Percentiles rank a stretch among this genome's conserved stretches.
Evolutionary conservation across 2,113 vertebrate species (phyloP).

Genomic region (Trichechus manatus): DNA sequence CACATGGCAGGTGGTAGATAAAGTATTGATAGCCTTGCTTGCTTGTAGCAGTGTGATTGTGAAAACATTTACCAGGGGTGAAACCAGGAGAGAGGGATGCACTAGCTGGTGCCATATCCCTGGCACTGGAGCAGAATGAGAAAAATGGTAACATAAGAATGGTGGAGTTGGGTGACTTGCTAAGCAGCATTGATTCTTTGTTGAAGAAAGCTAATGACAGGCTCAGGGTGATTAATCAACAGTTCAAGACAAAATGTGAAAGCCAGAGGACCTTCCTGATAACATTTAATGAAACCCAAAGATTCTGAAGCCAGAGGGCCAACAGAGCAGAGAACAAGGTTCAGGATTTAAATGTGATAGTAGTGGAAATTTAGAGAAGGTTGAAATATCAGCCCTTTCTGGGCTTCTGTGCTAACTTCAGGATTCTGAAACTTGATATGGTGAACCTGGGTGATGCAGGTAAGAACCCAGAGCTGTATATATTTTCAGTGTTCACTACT

Average conservation of each 20-base stretch:
- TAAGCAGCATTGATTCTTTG: background rate
- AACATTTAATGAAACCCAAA: background rate
- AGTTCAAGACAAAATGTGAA: background rate
- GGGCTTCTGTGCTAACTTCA: background rate
- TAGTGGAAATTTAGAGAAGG: background rate
- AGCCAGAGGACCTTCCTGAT: background rate
- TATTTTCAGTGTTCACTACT: background rate
- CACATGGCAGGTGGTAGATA: fast-evolving
- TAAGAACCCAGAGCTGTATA: background rate
- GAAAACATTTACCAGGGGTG: no score
- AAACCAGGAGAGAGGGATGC: background rate
- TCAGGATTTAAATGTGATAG: background rate
- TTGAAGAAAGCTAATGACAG: background rate
- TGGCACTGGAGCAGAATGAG: background rate
- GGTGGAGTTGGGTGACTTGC: background rate
- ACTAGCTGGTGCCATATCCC: background rate
- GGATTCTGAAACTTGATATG: background rate
- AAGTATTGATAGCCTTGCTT: fast-evolving
- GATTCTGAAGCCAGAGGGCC: background rate
- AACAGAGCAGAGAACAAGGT: background rate
- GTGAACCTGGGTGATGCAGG: background rate
- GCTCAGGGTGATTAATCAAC: background rate
- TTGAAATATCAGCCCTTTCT: background rate
- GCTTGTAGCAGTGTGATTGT: fast-evolving
- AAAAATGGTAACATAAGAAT: background rate